Percentiles rank a stretch among this genome's conserved stretches.
phyloP scores from a whole-genome alignment of 2,888 invertebrate species.

The Catocala sponsa region DNA sequence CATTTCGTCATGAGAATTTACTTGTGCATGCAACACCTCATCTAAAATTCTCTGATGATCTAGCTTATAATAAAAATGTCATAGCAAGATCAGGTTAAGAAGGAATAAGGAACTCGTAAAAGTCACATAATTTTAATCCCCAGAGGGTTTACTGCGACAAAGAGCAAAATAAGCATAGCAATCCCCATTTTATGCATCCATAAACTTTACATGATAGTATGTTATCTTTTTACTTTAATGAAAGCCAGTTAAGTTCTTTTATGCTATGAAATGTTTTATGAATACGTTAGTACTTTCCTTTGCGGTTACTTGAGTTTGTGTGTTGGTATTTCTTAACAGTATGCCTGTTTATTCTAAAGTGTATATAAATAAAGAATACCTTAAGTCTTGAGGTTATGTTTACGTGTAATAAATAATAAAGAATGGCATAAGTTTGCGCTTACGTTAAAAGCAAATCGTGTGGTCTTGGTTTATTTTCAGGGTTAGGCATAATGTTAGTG shows the following conservation, averaged over 20 bases:
- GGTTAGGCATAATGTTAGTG: too few species aligned
- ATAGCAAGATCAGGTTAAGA: conserved; percentile 24
- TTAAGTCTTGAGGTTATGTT: too few species aligned
- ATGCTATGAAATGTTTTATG: neutral
- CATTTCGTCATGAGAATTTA: too few species aligned
- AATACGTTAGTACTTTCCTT: too few species aligned
- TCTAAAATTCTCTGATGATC: conserved; percentile 12
- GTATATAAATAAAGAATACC: too few species aligned
- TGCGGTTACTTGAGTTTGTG: too few species aligned
- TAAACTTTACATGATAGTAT: conserved; percentile 47
- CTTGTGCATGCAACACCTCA: neutral
- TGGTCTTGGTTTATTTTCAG: too few species aligned
- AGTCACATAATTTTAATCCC: conserved; percentile 56
- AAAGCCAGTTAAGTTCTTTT: conserved; percentile 12
- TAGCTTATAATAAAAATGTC: conserved; percentile 38
- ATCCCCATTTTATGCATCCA: conserved; percentile 44
- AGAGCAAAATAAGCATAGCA: conserved; percentile 46
- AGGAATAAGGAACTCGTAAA: conserved; percentile 53
- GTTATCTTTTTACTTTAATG: conserved; percentile 36
- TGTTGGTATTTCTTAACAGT: too few species aligned
- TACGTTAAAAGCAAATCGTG: too few species aligned
- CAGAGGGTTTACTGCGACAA: conserved; percentile 47
- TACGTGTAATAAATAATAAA: too few species aligned
- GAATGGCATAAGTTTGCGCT: too few species aligned
- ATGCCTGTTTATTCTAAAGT: too few species aligned